These are phyloP conservation scores for Drosophila colorata DNA, from an alignment of 2,888 invertebrate species.

Conservation along the genomic window DNA sequence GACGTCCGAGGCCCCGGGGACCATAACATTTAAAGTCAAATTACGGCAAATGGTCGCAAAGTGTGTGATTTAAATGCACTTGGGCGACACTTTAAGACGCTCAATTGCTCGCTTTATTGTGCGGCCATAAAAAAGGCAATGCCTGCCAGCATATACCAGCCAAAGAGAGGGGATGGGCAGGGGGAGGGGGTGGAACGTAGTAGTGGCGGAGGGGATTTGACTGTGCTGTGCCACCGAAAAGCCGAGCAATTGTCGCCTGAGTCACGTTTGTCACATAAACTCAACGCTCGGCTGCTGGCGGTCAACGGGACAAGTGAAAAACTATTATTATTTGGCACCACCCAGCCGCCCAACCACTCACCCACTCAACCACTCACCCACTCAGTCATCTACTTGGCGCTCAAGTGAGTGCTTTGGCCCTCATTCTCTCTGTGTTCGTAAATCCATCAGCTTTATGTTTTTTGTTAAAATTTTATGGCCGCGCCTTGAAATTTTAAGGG, in stretches of 20 bases:
- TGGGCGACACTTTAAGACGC: slow-evolving; percentile 81
- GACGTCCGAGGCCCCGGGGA: slow-evolving; percentile 23
- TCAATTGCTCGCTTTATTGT: slow-evolving; percentile 82
- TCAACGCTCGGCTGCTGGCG: slow-evolving; percentile 74
- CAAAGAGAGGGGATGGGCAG: background rate
- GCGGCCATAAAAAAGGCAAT: slow-evolving; percentile 75
- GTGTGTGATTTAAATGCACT: slow-evolving; percentile 84
- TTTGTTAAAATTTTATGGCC: slow-evolving; percentile 66
- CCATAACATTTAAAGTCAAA: slow-evolving; percentile 83
- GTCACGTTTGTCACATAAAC: slow-evolving; percentile 82
- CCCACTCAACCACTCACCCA: slow-evolving; percentile 31
- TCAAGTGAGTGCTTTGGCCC: slow-evolving; percentile 50
- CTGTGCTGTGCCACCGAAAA: slow-evolving; percentile 50
- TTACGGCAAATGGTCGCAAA: slow-evolving; percentile 82
- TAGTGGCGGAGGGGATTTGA: slow-evolving; percentile 1
- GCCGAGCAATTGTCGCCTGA: slow-evolving; percentile 78
- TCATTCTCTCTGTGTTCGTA: slow-evolving; percentile 60
- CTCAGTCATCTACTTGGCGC: slow-evolving; percentile 43
- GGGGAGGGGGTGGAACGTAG: background rate
- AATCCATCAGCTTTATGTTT: slow-evolving; percentile 77
- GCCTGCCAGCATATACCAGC: slow-evolving; percentile 10
- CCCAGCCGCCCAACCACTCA: slow-evolving; percentile 29
- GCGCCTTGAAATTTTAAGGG: slow-evolving; percentile 25
- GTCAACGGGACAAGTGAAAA: slow-evolving; percentile 80
- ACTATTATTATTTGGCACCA: slow-evolving; percentile 77